Base-by-base conservation (phyloP, 1,140 invertebrate genomes). In the Zaprionus ornatus region DNA sequence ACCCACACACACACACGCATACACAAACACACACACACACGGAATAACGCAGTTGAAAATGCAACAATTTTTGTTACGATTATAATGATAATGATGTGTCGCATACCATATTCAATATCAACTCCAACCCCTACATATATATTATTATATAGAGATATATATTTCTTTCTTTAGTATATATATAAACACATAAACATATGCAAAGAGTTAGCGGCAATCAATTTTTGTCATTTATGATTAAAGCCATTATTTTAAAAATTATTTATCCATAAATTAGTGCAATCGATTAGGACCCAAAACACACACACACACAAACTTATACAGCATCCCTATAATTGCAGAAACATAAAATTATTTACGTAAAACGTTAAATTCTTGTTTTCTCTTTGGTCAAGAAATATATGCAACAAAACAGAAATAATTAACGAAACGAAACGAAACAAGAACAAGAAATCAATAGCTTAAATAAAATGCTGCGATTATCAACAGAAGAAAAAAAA, bases 351-450 rank as follows among this genome's bases (percentile, higher is more conserved):
- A 37, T 42, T 19, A 65, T 54, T 72, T 65, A 74, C 71, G 71
- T 74, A 37, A 55, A 66, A 77, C 71, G 64, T 74, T 68, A 29
- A 56, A 64, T 63, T 54, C 15, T 64, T 45, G 50, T 37, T 75
- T 78, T 77, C 48, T 59, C 45, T 57, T 63, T 37, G 64, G 32
- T 52, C 42, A 35, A 65, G 64, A 55, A 54, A 61, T 48, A 67
- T 52, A 32, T 32, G 40, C 40, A 63, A 60, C 57, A 59, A 71
- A 59, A 45, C 9, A 72, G 37, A 42, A 67, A 21, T 17, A 17
- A 32, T 4, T 42, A 56, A 13, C 21, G 10, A 27, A 50, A 45
- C 21, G 29, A 66, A 67, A 50, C n/a, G n/a, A n/a, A n/a, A n/a
- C n/a, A n/a, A n/a, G n/a, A n/a, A n/a, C 17, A 25, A 50, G 40